A percentile compares a stretch with the other conserved stretches of the same genome.
Evolutionary conservation across 2,113 vertebrate species (phyloP).

Genomic region (Pogonocichla stellata): DNA sequence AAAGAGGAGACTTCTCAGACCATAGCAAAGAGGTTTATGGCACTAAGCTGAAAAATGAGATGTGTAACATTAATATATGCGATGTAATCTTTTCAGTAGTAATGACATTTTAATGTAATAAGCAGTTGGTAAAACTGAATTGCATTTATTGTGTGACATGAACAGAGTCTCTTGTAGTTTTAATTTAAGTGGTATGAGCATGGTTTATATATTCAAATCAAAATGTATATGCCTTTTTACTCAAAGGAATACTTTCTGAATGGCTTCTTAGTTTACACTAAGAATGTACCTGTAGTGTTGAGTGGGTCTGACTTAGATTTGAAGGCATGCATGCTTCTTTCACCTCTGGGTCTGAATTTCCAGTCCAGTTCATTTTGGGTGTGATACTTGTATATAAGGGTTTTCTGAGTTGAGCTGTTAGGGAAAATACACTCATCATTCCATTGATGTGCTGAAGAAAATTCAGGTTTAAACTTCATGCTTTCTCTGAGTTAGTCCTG

Average conservation of each 20-base stretch:
- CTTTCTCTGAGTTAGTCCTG: constrained; percentile 24
- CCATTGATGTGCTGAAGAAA: not conserved
- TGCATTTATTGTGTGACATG: not conserved
- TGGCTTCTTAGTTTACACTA: constrained; percentile 1
- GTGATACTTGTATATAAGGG: not conserved
- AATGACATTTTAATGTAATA: not conserved
- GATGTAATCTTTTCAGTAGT: not conserved
- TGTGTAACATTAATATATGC: not conserved
- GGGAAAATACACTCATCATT: not conserved
- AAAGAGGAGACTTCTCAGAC: not conserved
- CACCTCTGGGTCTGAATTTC: not conserved
- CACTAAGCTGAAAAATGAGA: not conserved
- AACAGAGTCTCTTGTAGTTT: not conserved
- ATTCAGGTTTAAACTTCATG: constrained; percentile 17
- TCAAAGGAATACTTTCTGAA: not conserved
- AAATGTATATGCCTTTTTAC: not conserved
- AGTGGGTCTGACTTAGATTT: not conserved
- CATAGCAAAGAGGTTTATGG: not conserved
- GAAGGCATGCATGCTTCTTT: not conserved
- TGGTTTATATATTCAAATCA: not conserved
- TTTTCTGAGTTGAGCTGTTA: not conserved
- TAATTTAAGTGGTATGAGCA: not conserved
- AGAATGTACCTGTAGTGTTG: not conserved
- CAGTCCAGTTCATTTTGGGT: not conserved
- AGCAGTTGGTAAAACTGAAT: not conserved